Conservation (phyloP, 2,113 vertebrate species). For the Dunckerocampus dactyliophorus region DNA sequence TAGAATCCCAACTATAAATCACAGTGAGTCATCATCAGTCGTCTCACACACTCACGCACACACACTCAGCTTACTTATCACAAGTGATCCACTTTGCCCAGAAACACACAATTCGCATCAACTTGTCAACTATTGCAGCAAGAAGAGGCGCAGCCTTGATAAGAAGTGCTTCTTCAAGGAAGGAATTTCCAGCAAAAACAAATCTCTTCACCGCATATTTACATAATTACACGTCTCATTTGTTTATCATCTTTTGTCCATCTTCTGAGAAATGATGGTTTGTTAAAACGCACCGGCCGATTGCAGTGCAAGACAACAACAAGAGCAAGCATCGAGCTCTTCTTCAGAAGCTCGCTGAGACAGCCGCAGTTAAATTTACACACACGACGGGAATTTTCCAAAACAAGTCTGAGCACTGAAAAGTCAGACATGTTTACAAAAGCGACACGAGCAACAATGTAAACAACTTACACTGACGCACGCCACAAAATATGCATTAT, state of each 20-base stretch:
- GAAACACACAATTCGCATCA: slow-evolving; percentile 33
- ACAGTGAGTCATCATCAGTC: not conserved
- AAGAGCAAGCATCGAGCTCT: not conserved
- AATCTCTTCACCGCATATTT: slow-evolving; percentile 7
- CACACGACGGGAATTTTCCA: slow-evolving; percentile 59
- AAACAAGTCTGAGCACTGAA: slow-evolving; percentile 51
- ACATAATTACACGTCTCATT: not conserved
- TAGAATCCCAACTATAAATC: slow-evolving; percentile 12
- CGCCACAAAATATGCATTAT: slow-evolving; percentile 21
- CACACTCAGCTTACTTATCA: slow-evolving; percentile 27
- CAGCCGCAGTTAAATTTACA: slow-evolving; percentile 61
- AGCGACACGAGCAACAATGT: slow-evolving; percentile 45
- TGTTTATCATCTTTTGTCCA: slow-evolving; percentile 13
- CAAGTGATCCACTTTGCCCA: slow-evolving; percentile 51
- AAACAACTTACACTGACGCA: slow-evolving; percentile 34
- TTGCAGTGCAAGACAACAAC: slow-evolving; percentile 1
- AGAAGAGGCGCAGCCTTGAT: not conserved
- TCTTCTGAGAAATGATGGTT: slow-evolving; percentile 1
- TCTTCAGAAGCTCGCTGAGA: slow-evolving; percentile 31
- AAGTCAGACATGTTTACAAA: slow-evolving; percentile 44
- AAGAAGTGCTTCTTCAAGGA: slow-evolving; percentile 1
- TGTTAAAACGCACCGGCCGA: not conserved
- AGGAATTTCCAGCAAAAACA: not conserved
- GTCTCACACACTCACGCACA: not conserved
- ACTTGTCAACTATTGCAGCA: slow-evolving; percentile 20